phyloP scores from a whole-genome alignment of 2,888 invertebrate genomes.

The Dynastes grantii region DNA sequence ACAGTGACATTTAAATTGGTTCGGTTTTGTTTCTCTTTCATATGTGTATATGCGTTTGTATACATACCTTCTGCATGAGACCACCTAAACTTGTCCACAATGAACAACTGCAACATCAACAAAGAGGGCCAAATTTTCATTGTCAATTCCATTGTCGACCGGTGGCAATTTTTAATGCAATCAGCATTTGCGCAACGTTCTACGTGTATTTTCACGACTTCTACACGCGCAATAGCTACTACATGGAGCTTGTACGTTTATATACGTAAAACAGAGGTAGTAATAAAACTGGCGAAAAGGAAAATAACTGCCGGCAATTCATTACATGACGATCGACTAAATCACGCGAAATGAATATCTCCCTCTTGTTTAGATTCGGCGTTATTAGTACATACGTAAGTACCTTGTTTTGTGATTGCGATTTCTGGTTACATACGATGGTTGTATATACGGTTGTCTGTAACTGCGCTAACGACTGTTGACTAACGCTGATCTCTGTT shows the following conservation, averaged over 20 bases:
- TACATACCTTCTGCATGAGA: constrained; percentile 30
- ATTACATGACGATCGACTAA: constrained; percentile 7
- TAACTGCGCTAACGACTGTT: constrained; percentile 28
- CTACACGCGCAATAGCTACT: background rate
- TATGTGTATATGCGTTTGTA: no score
- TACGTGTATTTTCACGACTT: background rate
- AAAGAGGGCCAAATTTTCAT: constrained; percentile 31
- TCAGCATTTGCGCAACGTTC: background rate
- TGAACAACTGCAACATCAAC: constrained; percentile 7
- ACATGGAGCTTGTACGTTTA: no score
- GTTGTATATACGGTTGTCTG: background rate
- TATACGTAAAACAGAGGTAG: no score
- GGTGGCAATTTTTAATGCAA: background rate
- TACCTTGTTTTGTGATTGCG: constrained; percentile 11
- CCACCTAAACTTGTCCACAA: background rate
- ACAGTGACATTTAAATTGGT: no score
- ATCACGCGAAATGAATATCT: constrained; percentile 6
- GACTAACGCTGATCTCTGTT: constrained; percentile 7
- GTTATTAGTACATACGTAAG: background rate
- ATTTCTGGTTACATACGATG: background rate
- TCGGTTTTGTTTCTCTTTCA: no score
- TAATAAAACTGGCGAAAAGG: background rate
- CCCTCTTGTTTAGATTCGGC: constrained; percentile 6
- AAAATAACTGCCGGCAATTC: background rate
- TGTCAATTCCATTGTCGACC: constrained; percentile 38